Evolutionary conservation across 2,113 vertebrate species (phyloP).

Genomic region (Pseudorectes ferrugineus): DNA sequence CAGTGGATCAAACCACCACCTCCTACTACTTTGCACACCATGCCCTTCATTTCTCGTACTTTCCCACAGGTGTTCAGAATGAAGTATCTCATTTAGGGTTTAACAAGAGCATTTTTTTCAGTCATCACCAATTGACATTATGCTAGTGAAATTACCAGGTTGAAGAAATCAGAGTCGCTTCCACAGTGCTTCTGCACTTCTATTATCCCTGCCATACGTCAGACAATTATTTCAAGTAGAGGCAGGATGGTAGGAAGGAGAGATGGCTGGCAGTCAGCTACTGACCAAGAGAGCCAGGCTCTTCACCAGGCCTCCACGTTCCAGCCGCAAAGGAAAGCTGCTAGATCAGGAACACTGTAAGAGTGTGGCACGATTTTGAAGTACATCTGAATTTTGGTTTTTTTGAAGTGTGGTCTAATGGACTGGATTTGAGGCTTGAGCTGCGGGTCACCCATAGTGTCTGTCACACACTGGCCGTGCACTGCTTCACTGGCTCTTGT

Average conservation of each 20-base stretch:
- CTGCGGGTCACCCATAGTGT: neutral
- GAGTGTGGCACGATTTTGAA: neutral
- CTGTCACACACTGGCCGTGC: neutral
- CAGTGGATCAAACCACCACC: neutral
- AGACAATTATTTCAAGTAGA: neutral
- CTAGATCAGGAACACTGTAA: neutral
- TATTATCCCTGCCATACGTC: accelerated
- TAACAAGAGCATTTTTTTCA: neutral
- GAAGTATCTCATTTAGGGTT: neutral
- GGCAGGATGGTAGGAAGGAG: neutral
- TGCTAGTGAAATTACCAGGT: neutral
- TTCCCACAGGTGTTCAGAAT: constrained; percentile 34
- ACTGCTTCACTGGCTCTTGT: neutral
- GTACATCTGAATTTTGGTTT: neutral
- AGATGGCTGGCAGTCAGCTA: neutral
- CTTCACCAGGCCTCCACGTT: neutral
- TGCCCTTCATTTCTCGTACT: neutral
- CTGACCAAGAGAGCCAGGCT: neutral
- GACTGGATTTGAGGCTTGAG: neutral
- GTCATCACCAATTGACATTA: neutral
- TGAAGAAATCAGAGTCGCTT: neutral
- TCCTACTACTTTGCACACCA: neutral
- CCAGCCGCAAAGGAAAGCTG: neutral
- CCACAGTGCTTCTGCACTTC: neutral
- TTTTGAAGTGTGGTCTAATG: neutral